These are phyloP conservation scores for Smutsia temminckii DNA, from an alignment of 2,797 vertebrate genomes.

Conservation along the genomic window DNA sequence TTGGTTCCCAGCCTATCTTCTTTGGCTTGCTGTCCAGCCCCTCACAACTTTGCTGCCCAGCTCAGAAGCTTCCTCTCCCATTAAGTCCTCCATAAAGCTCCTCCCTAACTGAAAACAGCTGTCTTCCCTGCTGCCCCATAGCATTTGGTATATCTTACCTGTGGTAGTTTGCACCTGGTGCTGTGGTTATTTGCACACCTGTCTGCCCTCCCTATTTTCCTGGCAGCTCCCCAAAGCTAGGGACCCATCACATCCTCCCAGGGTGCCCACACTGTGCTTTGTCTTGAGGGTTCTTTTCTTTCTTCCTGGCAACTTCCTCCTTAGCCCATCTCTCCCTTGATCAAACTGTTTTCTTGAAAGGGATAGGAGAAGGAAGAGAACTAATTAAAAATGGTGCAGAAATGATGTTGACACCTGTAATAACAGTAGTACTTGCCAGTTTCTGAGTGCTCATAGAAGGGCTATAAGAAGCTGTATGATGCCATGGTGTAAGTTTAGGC, in stretches of 20 bases:
- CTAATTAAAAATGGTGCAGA: not conserved
- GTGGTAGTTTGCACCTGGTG: no score
- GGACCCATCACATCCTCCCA: rapidly evolving
- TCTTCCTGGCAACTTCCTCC: not conserved
- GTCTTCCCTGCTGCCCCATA: not conserved
- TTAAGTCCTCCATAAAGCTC: not conserved
- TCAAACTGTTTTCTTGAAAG: not conserved
- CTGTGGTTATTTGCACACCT: not conserved
- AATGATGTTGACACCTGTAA: not conserved
- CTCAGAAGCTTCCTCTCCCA: not conserved
- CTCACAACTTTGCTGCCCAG: not conserved
- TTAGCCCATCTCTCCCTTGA: not conserved
- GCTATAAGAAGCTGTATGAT: no score
- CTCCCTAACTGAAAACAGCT: not conserved
- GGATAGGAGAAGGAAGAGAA: not conserved
- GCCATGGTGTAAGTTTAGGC: not conserved
- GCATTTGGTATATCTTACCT: not conserved
- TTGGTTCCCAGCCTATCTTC: not conserved
- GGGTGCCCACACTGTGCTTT: rapidly evolving
- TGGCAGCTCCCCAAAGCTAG: not conserved
- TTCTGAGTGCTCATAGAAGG: not conserved
- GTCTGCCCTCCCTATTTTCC: no score
- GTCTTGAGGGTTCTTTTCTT: rapidly evolving
- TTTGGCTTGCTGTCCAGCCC: rapidly evolving
- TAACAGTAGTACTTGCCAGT: not conserved